Conservation (phyloP, 1,140 invertebrate genomes). For the Drosophila serrata region DNA sequence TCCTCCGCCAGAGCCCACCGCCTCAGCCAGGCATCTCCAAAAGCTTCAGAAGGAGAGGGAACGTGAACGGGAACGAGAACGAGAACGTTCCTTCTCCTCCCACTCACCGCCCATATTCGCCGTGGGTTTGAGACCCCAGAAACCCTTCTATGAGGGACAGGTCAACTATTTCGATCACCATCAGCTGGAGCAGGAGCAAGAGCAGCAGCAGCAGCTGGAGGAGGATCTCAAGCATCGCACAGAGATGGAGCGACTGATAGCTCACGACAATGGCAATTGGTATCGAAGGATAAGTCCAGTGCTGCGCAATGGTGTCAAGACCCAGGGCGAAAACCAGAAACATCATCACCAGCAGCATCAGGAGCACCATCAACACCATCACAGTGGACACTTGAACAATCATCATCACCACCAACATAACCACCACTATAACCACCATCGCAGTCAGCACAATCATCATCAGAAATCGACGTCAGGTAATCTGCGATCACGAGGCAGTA, state of each 20-base stretch:
- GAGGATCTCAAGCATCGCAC: conserved; percentile 52
- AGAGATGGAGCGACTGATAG: conserved; percentile 69
- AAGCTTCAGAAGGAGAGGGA: conserved; percentile 48
- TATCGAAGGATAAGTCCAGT: conserved; percentile 76
- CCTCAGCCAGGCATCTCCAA: conserved; percentile 23
- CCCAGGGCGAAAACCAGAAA: conserved; percentile 5
- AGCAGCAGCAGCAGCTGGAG: conserved; percentile 11
- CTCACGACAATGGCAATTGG: conserved; percentile 68
- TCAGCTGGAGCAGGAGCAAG: conserved; percentile 13
- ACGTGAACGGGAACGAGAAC: not conserved
- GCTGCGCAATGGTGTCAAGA: conserved; percentile 68
- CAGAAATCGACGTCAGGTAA: conserved; percentile 9
- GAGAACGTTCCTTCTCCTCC: conserved; percentile 11
- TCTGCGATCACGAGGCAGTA: conserved; percentile 14
- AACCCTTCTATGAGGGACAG: conserved; percentile 78
- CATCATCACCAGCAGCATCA: conserved; percentile 35
- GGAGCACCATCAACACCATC: conserved; percentile 32
- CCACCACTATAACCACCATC: conserved; percentile 37
- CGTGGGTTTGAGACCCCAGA: conserved; percentile 41
- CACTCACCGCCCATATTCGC: conserved; percentile 66
- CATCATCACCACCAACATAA: conserved; percentile 24
- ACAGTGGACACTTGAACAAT: conserved; percentile 12
- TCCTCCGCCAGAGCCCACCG: not conserved
- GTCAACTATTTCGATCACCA: conserved; percentile 73
- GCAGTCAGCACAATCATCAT: conserved; percentile 26